Base-by-base conservation (phyloP, 2,888 invertebrate genomes). In the Branchipolynoe longqiensis region DNA sequence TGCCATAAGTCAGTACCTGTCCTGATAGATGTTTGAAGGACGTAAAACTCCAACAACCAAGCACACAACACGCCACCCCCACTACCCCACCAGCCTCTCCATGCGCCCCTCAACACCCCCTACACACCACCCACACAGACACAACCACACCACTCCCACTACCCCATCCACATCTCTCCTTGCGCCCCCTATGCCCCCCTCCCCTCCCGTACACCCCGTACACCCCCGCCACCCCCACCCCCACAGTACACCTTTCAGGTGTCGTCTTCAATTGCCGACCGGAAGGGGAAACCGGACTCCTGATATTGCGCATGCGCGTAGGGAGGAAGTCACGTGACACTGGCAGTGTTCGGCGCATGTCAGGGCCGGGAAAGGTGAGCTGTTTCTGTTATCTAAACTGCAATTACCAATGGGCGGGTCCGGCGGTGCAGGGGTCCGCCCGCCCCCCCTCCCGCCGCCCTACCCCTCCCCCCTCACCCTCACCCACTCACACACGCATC, bases 311-410 rank as follows among this genome's bases (percentile, higher is more conserved):
- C 69, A 69, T 69, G 69, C 69, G 69, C 22, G 69, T 14, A 22
- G 38, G 36, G 69, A 69, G 69, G 69, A 69, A 69, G 69, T 38
- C 38, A 69, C 69, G n/a, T 69, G 69, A 69, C 69, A 69, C 69
- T 69, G 0, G 12, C 22, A 38, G 22, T n/a, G 69, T 38, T 36
- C 36, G 33, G 69, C 69, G 69, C 69, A 69, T 69, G 69, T 33
- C 69, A 69, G 69, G 36, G n/a, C 18, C 33, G 25, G 69, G 69
- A 36, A 69, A 69, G 69, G 69, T 69, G 69, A 69, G 69, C 33
- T 14, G 69, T 25, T 12, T 33, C 18, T 69, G 69, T 69, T 69
- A 69, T n/a, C 69, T 36, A 69, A 69, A 69, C 69, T 38, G 18
- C 69, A 69, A 69, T 69, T 69, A 69, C 33, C 18, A 3, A 31